Evolutionary conservation across 1,140 invertebrate species (phyloP).

Genomic region (Aphelenchoides fujianensis): DNA sequence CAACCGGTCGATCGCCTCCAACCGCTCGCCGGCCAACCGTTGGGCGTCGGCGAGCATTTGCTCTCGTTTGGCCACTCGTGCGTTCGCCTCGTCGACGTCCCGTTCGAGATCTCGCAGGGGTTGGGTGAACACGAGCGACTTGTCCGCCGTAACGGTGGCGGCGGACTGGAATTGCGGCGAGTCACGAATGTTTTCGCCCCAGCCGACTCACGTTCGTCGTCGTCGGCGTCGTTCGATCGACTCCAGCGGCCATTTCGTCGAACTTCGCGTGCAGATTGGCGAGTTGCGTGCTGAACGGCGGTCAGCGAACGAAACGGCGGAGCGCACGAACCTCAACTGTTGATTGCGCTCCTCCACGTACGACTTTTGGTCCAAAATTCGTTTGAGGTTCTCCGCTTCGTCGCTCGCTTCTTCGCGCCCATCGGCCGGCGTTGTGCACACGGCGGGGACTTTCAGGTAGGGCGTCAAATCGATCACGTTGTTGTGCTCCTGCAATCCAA

Average conservation of each 20-base stretch:
- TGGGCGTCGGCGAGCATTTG: conserved; percentile 25
- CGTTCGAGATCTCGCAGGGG: conserved; percentile 34
- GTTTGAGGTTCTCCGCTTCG: conserved; percentile 79
- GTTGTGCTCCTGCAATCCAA: conserved; percentile 47
- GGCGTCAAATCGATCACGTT: conserved; percentile 39
- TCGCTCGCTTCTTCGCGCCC: conserved; percentile 17
- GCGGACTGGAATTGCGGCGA: no score
- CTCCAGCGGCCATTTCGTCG: no score
- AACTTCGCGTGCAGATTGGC: neutral
- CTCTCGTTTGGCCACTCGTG: conserved; percentile 32
- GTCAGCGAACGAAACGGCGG: neutral
- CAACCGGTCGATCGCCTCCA: conserved; percentile 26
- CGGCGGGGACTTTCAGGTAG: conserved; percentile 48
- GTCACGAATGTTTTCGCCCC: no score
- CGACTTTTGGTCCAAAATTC: conserved; percentile 95
- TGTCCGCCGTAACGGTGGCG: no score
- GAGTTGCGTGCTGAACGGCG: neutral
- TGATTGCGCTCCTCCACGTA: conserved; percentile 96
- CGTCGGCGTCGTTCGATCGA: no score
- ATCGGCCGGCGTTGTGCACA: no score
- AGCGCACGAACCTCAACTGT: conserved; percentile 81
- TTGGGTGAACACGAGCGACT: conserved; percentile 35
- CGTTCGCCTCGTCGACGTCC: conserved; percentile 27
- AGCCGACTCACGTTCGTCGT: neutral
- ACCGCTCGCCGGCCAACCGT: conserved; percentile 21